Conservation (phyloP, 2,797 vertebrate genomes). For the Oreochromis mossambicus region DNA sequence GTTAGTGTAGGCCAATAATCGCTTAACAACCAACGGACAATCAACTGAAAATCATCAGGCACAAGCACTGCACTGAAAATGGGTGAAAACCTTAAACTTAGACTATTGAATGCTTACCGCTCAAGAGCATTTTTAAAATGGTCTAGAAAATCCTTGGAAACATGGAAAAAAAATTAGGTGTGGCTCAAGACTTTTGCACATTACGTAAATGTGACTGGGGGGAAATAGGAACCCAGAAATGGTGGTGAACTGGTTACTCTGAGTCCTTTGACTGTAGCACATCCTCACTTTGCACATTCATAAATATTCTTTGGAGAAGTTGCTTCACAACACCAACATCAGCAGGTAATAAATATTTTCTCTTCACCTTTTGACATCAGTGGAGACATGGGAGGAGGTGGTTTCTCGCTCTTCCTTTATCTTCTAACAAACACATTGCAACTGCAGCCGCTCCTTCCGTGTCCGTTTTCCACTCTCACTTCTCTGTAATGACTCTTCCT, state of each 20-base stretch:
- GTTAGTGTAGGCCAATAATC: accelerated
- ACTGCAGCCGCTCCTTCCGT: not conserved
- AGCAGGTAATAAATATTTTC: not conserved
- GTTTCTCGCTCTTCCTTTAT: not conserved
- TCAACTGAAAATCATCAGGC: not conserved
- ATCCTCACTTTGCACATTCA: not conserved
- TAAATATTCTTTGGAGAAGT: not conserved
- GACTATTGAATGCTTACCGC: not conserved
- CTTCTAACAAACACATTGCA: conserved; percentile 1
- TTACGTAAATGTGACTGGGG: not conserved
- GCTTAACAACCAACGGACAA: not conserved
- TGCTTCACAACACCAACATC: not conserved
- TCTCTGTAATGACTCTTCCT: not conserved
- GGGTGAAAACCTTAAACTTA: not conserved
- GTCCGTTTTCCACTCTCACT: not conserved
- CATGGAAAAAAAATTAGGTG: not conserved
- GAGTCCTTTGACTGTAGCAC: not conserved
- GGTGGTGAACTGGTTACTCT: not conserved
- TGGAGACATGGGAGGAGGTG: not conserved
- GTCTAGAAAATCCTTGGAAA: not conserved
- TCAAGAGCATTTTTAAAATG: not conserved
- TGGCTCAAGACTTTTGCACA: not conserved
- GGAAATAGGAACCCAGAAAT: not conserved
- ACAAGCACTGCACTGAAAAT: not conserved
- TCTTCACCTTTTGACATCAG: not conserved